Percentiles rank a stretch among this genome's conserved stretches.
Evolutionary conservation across 2,888 invertebrate species (phyloP).

Genomic region (Aplocera efformata): DNA sequence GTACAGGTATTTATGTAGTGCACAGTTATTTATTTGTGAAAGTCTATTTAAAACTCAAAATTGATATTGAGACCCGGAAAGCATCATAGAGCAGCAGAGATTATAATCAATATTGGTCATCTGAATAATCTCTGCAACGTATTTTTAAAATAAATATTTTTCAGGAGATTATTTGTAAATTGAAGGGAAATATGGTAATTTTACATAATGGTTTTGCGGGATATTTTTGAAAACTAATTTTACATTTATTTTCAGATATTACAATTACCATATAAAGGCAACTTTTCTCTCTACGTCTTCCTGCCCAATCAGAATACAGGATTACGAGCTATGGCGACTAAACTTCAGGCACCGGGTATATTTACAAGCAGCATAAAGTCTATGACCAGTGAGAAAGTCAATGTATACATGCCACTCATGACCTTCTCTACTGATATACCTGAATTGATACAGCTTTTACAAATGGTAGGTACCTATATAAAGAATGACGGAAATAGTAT

Average conservation of each 20-base stretch:
- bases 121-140: no score
- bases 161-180: no score
- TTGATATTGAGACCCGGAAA: no score
- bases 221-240: no score
- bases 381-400: conserved; percentile 18
- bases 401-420: conserved; percentile 37
- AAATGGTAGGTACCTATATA: conserved; percentile 30
- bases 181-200: neutral
- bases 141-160: no score
- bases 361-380: conserved; percentile 19
- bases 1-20: no score
- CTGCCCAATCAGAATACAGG: conserved; percentile 36
- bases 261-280: conserved; percentile 36
- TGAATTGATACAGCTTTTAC: conserved; percentile 32
- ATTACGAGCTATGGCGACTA: conserved; percentile 20
- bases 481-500: neutral
- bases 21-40: no score
- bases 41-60: no score
- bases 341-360: conserved; percentile 18
- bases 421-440: conserved; percentile 24
- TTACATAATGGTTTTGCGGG: no score
- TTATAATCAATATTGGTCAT: no score
- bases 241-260: conserved; percentile 35
- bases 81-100: no score
- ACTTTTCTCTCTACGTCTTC: conserved; percentile 32